A percentile compares a stretch with the other conserved stretches of the same genome.
phyloP scores from a whole-genome alignment of 1,140 invertebrate species.

The Uloborus diversus region DNA sequence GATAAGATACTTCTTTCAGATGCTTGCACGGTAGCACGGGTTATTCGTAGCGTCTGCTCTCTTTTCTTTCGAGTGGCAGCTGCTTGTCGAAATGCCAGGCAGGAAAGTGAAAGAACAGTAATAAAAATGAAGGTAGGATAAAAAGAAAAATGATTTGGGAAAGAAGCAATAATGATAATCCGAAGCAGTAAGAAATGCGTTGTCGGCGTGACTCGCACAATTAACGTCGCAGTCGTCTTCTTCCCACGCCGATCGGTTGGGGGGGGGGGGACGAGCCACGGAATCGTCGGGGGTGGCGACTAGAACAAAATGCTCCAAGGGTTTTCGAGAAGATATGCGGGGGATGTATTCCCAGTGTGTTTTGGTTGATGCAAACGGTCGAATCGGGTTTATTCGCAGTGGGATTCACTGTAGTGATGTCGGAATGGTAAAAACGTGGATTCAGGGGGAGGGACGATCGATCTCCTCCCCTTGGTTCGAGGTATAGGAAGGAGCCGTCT shows the following conservation, averaged over 20 bases:
- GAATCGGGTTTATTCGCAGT: not conserved
- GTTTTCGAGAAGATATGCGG: not conserved
- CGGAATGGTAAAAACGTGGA: too few relatives aligned
- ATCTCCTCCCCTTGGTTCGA: too few relatives aligned
- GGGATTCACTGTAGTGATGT: too few relatives aligned
- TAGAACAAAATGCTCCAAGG: slow-evolving; percentile 47
- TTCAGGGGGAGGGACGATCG: too few relatives aligned
- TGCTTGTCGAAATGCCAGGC: not conserved
- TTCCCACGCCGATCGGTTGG: slow-evolving; percentile 41
- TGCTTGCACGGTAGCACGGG: slow-evolving; percentile 17
- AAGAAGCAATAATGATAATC: slow-evolving; percentile 52
- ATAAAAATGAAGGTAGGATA: slow-evolving; percentile 2
- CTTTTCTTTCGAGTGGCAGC: slow-evolving; percentile 23
- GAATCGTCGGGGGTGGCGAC: slow-evolving; percentile 50
- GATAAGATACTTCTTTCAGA: slow-evolving; percentile 40
- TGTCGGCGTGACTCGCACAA: slow-evolving; percentile 52
- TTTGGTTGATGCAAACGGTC: not conserved
- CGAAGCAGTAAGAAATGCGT: slow-evolving; percentile 53
- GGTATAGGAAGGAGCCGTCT: too few relatives aligned
- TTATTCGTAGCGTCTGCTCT: slow-evolving; percentile 30
- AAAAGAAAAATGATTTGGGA: not conserved
- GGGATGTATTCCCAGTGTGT: not conserved
- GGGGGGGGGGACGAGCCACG: slow-evolving; percentile 1
- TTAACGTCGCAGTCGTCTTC: slow-evolving; percentile 55
- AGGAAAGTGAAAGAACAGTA: slow-evolving; percentile 12